These are phyloP conservation scores for Anagrus nilaparvatae DNA, from an alignment of 1,140 invertebrate species.

Conservation along the genomic window DNA sequence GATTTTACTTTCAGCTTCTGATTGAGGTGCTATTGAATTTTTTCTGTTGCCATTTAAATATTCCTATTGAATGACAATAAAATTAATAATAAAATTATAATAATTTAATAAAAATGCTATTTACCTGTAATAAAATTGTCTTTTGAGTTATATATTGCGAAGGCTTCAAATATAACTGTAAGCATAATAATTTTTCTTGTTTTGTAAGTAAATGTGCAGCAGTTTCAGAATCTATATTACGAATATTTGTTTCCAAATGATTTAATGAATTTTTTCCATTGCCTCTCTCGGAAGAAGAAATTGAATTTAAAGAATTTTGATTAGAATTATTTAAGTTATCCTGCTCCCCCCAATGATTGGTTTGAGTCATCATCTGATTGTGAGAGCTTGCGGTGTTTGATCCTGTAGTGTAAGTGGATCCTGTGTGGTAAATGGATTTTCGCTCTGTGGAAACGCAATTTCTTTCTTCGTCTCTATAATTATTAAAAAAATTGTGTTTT, in stretches of 20 bases:
- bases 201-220: constrained; percentile 38
- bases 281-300: constrained; percentile 25
- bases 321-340: constrained; percentile 33
- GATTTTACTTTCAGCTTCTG: constrained; percentile 42
- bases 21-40: constrained; percentile 35
- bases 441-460: constrained; percentile 67
- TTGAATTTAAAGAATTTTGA: constrained; percentile 28
- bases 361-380: constrained; percentile 41
- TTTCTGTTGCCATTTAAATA: constrained; percentile 39
- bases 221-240: constrained; percentile 37
- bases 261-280: constrained; percentile 24
- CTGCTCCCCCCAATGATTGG: constrained; percentile 37
- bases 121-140: constrained; percentile 38
- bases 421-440: constrained; percentile 54
- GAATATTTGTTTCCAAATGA: constrained; percentile 24
- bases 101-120: constrained; percentile 7
- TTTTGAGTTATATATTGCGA: constrained; percentile 43
- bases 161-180: constrained; percentile 39
- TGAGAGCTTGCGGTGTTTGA: constrained; percentile 29
- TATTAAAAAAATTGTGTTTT: constrained; percentile 1
- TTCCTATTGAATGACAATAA: constrained; percentile 28
- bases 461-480: constrained; percentile 61
- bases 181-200: constrained; percentile 40
- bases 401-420: constrained; percentile 35
- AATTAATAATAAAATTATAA: constrained; percentile 1